Evolutionary conservation across 1,140 invertebrate species (phyloP), one percentile per base, ranked within the genome.

Genomic region (Philopotamus ludificatus): DNA sequence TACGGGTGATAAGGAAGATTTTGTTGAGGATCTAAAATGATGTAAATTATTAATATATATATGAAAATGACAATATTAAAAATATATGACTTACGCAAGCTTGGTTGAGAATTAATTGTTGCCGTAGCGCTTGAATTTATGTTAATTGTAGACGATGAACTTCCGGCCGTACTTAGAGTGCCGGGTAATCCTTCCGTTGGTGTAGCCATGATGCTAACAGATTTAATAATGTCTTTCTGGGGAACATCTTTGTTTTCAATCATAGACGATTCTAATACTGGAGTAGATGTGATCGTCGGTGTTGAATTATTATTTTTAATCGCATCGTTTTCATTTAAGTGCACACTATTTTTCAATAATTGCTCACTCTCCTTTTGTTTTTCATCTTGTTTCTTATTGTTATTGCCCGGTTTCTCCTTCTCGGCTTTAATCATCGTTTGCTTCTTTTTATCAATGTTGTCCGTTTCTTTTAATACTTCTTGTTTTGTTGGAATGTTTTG

Each of bases 1-100:
- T 91, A 92, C 1, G 83, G 76, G 0, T 74, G 71, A 67, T 78
- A 74, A 0, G 76, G 75, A 12, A 74, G 73, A 3, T 71, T 71
- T 71, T 54, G 62, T 25, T 76, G 73, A 0, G 76, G 74, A 3
- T 77, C 77, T 80, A 70, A 71, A 65, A 47, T 25, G 20, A 23
- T 53, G 16, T 53, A 10, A 53, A 53, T 21, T 21, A 47, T 12
- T 7, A n/a, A 47, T 9, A 20, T 16, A 15, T 12, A 16, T 15
- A 47, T 47, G 44, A 47, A 34, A 34, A 34, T n/a, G 12, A 34
- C 28, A 34, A 34, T 12, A 53, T 7, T n/a, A n/a, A 53, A 53
- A 21, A 59, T 3, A 49, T 26, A 26, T 4, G 23, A 64, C 62
- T 55, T 47, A 64, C 62, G 63, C 23, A 39, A 25, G 25, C 21